Evolutionary conservation across 1,140 invertebrate genomes (phyloP), one percentile per base, ranked within the genome.

Genomic region (Lamellibrachia luymesi): DNA sequence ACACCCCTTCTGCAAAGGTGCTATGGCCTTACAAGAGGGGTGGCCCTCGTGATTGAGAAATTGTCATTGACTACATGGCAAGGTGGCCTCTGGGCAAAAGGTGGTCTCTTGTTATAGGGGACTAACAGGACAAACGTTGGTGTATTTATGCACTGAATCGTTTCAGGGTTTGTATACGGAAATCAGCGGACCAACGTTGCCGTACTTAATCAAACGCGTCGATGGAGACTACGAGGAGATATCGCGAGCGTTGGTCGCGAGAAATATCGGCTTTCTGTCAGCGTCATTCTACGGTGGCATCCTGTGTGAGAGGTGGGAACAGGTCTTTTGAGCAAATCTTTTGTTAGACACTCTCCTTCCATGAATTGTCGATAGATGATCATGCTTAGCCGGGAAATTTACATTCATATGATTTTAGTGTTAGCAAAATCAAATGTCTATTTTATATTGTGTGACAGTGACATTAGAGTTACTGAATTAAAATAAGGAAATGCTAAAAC

Each of bases 111-210:
- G 38, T 38, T 38, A 38, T 38, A 38, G 38, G 38, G 38, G 38
- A 38, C 38, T 38, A 38, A 38, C 38, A 38, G 38, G 38, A 38
- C 38, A 38, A 80, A 80, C 0, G 8, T 22, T 80, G 7, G 13
- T 22, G 64, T 80, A 10, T 17, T 80, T 0, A 56, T 80, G 64
- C 25, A 8, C 25, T 80, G 17, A 80, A 80, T 91, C 90, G 50
- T 91, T 91, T 91, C 25, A 91, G 90, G 90, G 90, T 51, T 51
- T 91, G 38, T 91, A 50, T 91, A 25, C 38, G 6, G 90, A 91
- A 38, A 91, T 91, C 38, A 91, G 38, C 25, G 90, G 90, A 38
- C 90, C 90, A n/a, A 91, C 90, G 6, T 25, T 91, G 49, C 90
- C 38, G 50, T 49, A 91, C 90, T 91, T 91, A 51, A 91, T 50